A percentile compares a stretch with the other conserved stretches of the same genome.
phyloP scores from a whole-genome alignment of 2,797 vertebrate species.

The Microctenopoma lineatum region DNA sequence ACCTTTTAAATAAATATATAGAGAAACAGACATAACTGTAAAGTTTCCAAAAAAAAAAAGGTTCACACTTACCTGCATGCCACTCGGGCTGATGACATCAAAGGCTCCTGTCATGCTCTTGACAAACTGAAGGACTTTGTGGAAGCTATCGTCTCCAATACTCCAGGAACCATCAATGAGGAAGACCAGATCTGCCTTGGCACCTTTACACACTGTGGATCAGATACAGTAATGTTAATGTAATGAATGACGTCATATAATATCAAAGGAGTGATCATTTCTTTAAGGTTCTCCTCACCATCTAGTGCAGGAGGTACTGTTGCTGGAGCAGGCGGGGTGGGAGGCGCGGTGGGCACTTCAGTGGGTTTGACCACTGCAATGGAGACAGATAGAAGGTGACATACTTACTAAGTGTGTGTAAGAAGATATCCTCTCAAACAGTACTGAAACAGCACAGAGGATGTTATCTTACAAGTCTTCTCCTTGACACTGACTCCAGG shows the following conservation, averaged over 20 bases:
- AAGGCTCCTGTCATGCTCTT: slow-evolving; percentile 96
- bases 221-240: slow-evolving; percentile 16
- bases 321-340: slow-evolving; percentile 90
- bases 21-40: background rate
- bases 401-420: background rate
- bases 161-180: slow-evolving; percentile 99
- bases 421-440: background rate
- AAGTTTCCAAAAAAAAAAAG: background rate
- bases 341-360: slow-evolving; percentile 89
- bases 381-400: background rate
- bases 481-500: slow-evolving; percentile 91
- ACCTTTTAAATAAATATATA: background rate
- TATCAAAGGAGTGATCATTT: background rate
- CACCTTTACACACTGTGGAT: slow-evolving; percentile 93
- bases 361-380: slow-evolving; percentile 93
- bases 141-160: slow-evolving; percentile 98
- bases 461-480: slow-evolving; percentile 86
- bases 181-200: slow-evolving; percentile 98
- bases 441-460: background rate
- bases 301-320: slow-evolving; percentile 94
- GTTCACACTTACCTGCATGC: slow-evolving; percentile 91
- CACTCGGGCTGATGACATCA: slow-evolving; percentile 88
- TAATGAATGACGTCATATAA: background rate
- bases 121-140: slow-evolving; percentile 97
- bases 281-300: slow-evolving; percentile 81